Conservation (phyloP, 1,140 invertebrate species). For the Diabrotica virgifera region DNA sequence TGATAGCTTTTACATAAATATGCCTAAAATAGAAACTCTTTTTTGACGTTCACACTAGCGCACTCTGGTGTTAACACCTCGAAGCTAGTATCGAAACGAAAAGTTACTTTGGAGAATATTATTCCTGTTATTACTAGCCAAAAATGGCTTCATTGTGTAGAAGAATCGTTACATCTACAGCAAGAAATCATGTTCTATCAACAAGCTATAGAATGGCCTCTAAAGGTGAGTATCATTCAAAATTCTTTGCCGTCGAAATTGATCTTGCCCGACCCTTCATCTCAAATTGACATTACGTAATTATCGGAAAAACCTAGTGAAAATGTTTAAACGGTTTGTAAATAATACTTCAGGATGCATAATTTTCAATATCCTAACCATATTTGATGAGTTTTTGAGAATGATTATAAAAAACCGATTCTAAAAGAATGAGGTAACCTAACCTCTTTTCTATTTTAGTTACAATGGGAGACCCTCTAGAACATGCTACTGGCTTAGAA, state of each 20-base stretch:
- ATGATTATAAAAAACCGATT: no score
- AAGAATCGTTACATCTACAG: constrained; percentile 51
- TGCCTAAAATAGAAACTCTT: no score
- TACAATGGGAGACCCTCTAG: constrained; percentile 80
- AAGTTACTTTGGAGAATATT: constrained; percentile 4
- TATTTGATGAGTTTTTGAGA: no score
- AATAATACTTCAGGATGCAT: no score
- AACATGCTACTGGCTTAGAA: constrained; percentile 90
- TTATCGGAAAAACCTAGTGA: constrained; percentile 18
- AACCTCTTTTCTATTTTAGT: constrained; percentile 33
- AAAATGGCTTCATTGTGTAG: constrained; percentile 61
- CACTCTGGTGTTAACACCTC: neutral
- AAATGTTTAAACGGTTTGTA: no score
- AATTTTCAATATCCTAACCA: no score
- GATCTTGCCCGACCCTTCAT: constrained; percentile 8
- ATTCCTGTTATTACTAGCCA: neutral
- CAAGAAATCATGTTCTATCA: constrained; percentile 52
- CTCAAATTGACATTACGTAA: constrained; percentile 30
- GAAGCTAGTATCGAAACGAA: neutral
- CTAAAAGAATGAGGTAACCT: neutral
- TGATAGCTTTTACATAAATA: no score
- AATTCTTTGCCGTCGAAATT: neutral
- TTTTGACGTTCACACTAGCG: no score
- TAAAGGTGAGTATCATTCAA: constrained; percentile 46
- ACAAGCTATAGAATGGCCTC: constrained; percentile 47